phyloP scores from a whole-genome alignment of 2,797 vertebrate species.

The Catamblyrhynchus diadema region DNA sequence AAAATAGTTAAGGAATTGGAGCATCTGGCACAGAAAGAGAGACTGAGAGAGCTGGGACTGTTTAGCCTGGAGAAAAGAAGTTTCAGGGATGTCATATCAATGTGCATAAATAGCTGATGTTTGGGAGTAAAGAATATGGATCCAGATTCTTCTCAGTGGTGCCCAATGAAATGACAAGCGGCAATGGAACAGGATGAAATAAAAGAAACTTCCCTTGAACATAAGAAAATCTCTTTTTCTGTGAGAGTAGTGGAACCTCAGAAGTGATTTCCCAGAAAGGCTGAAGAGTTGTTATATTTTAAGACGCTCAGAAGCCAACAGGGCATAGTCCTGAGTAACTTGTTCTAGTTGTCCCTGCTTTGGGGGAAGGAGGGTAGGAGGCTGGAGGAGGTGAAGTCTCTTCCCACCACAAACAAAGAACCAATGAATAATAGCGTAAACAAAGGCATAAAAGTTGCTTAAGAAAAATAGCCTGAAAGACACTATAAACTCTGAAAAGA shows the following conservation, averaged over 20 bases:
- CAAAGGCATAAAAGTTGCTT: neutral
- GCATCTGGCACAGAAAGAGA: neutral
- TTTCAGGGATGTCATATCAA: neutral
- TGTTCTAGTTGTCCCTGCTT: neutral
- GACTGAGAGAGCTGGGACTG: neutral
- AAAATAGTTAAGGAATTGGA: neutral
- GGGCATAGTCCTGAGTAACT: neutral
- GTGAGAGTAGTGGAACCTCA: neutral
- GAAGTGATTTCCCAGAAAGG: neutral
- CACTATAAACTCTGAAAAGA: neutral
- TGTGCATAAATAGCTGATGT: neutral
- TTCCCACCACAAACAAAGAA: neutral
- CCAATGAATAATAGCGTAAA: neutral
- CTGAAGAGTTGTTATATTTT: neutral
- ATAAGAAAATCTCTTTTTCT: neutral
- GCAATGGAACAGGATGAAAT: neutral
- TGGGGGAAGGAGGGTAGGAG: neutral
- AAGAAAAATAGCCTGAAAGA: neutral
- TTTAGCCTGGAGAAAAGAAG: neutral
- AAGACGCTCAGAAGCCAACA: neutral
- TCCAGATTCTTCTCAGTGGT: neutral
- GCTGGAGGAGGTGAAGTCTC: neutral
- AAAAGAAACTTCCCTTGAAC: neutral
- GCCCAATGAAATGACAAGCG: neutral
- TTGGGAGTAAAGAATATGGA: neutral